Conservation (phyloP, 1,140 invertebrate genomes). For the Drosophila sturtevanti region DNA sequence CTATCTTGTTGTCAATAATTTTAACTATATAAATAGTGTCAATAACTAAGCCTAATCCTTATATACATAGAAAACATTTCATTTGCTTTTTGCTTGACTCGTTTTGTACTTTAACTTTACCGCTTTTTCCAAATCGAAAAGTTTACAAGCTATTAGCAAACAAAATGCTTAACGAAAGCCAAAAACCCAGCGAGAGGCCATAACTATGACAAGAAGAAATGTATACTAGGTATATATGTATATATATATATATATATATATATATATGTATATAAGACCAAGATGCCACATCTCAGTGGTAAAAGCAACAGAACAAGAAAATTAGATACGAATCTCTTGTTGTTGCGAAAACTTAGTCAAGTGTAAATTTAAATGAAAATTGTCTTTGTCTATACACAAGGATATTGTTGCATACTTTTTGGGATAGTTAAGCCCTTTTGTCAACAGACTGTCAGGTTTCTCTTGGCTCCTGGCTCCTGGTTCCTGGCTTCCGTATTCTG, state of each 20-base stretch:
- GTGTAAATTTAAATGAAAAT: constrained; percentile 64
- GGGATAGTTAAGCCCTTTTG: constrained; percentile 64
- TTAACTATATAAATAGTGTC: neutral
- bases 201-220: constrained; percentile 11
- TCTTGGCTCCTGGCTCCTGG: constrained; percentile 25
- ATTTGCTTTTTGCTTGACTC: constrained; percentile 5
- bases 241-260: neutral
- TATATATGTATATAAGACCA: neutral
- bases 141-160: constrained; percentile 42
- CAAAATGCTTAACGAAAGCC: constrained; percentile 45
- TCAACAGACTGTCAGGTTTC: constrained; percentile 49
- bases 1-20: neutral
- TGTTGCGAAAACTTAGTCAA: constrained; percentile 46
- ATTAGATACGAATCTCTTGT: constrained; percentile 12
- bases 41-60: constrained; percentile 10
- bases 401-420: constrained; percentile 50
- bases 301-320: constrained; percentile 24
- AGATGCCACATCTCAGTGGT: constrained; percentile 27
- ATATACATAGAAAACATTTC: neutral
- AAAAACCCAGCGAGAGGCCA: constrained; percentile 10
- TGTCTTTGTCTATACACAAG: constrained; percentile 20
- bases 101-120: constrained; percentile 49
- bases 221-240: no score
- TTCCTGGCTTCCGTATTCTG: constrained; percentile 18
- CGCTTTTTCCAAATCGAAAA: constrained; percentile 51